Evolutionary conservation across 1,140 invertebrate genomes (phyloP), one percentile per base, ranked within the genome.

Genomic region (Drosophila azteca): DNA sequence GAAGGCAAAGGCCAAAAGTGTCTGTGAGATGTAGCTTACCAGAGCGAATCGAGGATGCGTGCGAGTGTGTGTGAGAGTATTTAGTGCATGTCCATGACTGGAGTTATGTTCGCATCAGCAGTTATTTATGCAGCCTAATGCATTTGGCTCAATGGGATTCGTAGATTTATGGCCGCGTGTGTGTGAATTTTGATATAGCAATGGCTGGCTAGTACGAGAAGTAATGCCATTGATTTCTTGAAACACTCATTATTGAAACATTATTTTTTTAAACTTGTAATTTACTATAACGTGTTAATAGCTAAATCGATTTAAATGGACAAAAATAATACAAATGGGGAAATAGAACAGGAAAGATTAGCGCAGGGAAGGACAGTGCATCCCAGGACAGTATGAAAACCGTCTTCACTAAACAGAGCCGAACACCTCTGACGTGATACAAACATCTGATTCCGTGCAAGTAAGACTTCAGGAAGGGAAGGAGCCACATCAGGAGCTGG

Each of bases 101-200:
- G 53, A 74, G 66, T 74, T 65, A 74, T 74, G 71, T 74, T 44
- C 52, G 54, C 71, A 66, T 74, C 61, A 74, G 61, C 71, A 74
- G 70, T 74, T 74, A 74, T 74, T 74, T 74, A 74, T 74, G 71
- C 71, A 74, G 71, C 60, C 71, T 65, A 74, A 74, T 74, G 71
- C 70, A 59, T 74, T 74, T 44, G 54, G 31, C 29, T 8, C 29
- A 31, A 31, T 29, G 29, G n/a, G 15, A 70, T 48, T 70, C 22
- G 13, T 6, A 29, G 48, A 71, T 71, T 71, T 70, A 71, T 59
- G 31, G 65, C 53, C 26, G 52, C 24, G 24, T 48, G 63, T 15
- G 9, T 9, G 6, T 17, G n/a, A 29, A 35, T 8, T n/a, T n/a
- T 29, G 8, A 13, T 6, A 31, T 20, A 17, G 61, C 26, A 29